Conservation (phyloP, 2,888 invertebrate genomes). For the Aleiodes testaceus region DNA sequence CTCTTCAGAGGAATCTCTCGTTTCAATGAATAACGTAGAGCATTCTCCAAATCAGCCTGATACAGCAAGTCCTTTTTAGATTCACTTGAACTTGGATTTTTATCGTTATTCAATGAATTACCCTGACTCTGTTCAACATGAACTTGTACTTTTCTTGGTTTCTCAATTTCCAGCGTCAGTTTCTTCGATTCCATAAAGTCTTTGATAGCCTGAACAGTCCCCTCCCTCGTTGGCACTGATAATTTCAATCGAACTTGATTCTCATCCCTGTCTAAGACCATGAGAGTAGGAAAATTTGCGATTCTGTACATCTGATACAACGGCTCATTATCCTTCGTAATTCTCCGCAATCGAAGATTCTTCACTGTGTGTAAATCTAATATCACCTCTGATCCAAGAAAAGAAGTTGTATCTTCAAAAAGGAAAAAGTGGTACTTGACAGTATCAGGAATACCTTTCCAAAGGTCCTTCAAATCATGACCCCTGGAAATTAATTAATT, state of each 20-base stretch:
- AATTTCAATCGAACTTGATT: slow-evolving; percentile 72
- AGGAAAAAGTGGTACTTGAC: slow-evolving; percentile 79
- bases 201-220: slow-evolving; percentile 75
- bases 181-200: slow-evolving; percentile 72
- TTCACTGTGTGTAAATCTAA: slow-evolving; percentile 79
- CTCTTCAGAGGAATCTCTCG: slow-evolving; percentile 87
- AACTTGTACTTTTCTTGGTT: slow-evolving; percentile 18
- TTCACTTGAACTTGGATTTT: slow-evolving; percentile 59
- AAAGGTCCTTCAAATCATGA: slow-evolving; percentile 73
- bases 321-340: slow-evolving; percentile 75
- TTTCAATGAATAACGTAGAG: slow-evolving; percentile 86
- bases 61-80: slow-evolving; percentile 79
- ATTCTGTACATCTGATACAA: slow-evolving; percentile 74
- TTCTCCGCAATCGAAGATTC: slow-evolving; percentile 77
- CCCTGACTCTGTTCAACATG: slow-evolving; percentile 51
- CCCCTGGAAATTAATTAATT: slow-evolving; percentile 59
- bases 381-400: slow-evolving; percentile 79
- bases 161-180: slow-evolving; percentile 45
- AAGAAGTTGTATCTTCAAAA: slow-evolving; percentile 79
- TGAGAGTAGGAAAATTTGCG: slow-evolving; percentile 75
- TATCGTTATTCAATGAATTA: slow-evolving; percentile 59
- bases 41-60: slow-evolving; percentile 91
- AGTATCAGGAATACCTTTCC: slow-evolving; percentile 74
- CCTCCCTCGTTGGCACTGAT: slow-evolving; percentile 72
- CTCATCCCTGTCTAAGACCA: slow-evolving; percentile 73